Evolutionary conservation across 2,888 invertebrate genomes (phyloP).

Genomic region (Cataglyphis altisquamis): DNA sequence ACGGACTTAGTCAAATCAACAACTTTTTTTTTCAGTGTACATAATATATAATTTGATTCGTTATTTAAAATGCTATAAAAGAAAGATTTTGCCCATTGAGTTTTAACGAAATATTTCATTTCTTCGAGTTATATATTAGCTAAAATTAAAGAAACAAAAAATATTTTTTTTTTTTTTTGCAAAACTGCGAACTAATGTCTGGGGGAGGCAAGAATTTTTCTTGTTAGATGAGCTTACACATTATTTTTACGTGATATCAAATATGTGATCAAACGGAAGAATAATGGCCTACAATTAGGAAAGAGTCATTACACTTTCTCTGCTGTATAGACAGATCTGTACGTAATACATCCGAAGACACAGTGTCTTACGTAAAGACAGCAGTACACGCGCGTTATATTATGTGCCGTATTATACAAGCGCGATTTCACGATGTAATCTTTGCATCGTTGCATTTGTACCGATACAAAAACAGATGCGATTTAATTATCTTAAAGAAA

Average conservation of each 20-base stretch:
- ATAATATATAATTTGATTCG: too few species aligned
- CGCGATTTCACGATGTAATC: slow-evolving; percentile 74
- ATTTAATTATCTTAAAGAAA: neutral
- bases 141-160: too few species aligned
- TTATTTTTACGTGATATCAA: neutral
- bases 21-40: too few species aligned
- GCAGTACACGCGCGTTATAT: slow-evolving; percentile 49
- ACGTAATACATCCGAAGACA: neutral
- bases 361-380: neutral
- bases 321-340: slow-evolving; percentile 62
- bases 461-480: neutral
- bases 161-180: neutral
- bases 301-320: slow-evolving; percentile 78
- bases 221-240: neutral
- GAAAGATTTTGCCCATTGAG: too few species aligned
- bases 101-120: too few species aligned
- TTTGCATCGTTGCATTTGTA: neutral
- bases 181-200: neutral
- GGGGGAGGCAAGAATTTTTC: neutral
- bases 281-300: slow-evolving; percentile 70
- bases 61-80: too few species aligned
- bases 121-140: too few species aligned
- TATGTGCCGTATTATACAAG: slow-evolving; percentile 63
- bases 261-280: slow-evolving; percentile 39
- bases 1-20: too few species aligned